These are phyloP conservation scores for Gallinago solitaria DNA, from an alignment of 2,797 vertebrate species.

Conservation along the genomic window DNA sequence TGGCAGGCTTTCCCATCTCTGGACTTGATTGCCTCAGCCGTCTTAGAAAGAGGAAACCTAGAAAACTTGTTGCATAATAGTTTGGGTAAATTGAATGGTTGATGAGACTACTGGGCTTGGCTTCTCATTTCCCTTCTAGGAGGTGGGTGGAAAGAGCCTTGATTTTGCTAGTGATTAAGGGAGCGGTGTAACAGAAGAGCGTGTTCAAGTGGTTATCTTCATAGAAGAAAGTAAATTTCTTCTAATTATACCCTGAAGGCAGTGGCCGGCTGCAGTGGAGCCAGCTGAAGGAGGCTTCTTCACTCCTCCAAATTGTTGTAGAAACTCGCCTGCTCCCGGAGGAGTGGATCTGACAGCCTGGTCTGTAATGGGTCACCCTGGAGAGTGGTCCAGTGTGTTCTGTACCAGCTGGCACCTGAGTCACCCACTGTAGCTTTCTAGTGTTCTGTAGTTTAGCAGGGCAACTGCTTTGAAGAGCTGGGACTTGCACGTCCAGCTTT, in stretches of 20 bases:
- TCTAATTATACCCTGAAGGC: neutral
- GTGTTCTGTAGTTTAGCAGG: neutral
- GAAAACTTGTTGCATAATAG: constrained; percentile 39
- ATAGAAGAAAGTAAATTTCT: neutral
- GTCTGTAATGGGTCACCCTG: neutral
- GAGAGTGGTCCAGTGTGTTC: rapidly evolving
- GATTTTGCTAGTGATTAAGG: neutral
- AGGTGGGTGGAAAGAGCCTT: constrained; percentile 6
- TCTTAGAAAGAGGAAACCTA: constrained; percentile 60
- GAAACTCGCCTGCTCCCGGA: rapidly evolving
- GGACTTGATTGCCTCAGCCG: neutral
- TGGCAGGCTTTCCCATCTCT: neutral
- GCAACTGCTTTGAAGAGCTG: neutral
- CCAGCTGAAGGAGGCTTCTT: neutral
- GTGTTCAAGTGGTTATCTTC: neutral
- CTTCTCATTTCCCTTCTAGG: neutral
- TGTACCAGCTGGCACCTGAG: neutral
- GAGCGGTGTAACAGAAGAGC: neutral
- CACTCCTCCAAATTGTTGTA: rapidly evolving
- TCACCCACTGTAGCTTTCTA: neutral
- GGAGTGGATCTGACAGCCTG: neutral
- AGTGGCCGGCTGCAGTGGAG: neutral
- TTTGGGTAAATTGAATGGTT: neutral
- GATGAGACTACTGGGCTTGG: constrained; percentile 8
- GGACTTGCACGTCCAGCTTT: neutral